These are phyloP conservation scores for Invenusta paracnida DNA, from an alignment of 2,888 invertebrate genomes.

Conservation along the genomic window DNA sequence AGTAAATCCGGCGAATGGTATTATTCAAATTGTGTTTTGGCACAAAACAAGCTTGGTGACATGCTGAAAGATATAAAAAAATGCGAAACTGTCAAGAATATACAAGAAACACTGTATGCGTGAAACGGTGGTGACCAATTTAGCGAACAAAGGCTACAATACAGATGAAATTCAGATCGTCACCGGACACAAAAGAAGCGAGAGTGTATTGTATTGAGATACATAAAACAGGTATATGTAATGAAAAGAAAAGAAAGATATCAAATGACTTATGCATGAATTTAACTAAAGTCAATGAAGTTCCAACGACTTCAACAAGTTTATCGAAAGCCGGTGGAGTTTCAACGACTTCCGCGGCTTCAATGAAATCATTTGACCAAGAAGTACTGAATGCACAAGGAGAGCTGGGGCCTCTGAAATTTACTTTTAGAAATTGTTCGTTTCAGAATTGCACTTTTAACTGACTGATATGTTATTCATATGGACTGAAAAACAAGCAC, in stretches of 20 bases:
- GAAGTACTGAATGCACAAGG: neutral
- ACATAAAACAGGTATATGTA: neutral
- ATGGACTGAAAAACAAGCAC: neutral
- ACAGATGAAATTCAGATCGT: neutral
- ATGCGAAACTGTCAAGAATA: neutral
- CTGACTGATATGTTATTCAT: neutral
- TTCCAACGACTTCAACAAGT: neutral
- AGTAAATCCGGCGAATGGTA: neutral
- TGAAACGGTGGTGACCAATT: neutral
- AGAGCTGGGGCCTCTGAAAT: neutral
- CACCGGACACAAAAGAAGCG: neutral
- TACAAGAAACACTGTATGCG: neutral
- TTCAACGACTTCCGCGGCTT: neutral
- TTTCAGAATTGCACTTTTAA: neutral
- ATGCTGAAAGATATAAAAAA: neutral
- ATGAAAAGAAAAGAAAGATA: neutral
- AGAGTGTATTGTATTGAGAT: neutral
- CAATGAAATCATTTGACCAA: neutral
- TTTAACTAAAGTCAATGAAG: neutral
- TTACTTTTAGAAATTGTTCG: neutral
- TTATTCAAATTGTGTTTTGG: neutral
- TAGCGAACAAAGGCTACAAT: neutral
- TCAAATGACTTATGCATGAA: neutral
- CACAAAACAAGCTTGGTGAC: neutral
- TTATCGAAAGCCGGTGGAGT: neutral